Evolutionary conservation across 2,797 vertebrate genomes (phyloP).

Genomic region (Acridotheres tristis): DNA sequence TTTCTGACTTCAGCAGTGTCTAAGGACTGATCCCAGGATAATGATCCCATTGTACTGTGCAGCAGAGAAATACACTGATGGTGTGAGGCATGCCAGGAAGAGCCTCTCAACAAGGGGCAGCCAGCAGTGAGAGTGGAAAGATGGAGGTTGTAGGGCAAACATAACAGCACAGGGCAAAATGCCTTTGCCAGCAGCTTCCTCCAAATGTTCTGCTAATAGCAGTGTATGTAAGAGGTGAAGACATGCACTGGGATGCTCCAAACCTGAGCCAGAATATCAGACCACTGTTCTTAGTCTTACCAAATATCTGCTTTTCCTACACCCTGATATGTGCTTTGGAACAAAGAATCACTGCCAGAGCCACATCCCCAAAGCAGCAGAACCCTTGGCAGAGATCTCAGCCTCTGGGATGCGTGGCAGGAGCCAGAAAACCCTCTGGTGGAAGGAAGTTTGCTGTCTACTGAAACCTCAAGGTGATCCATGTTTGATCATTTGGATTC

Average conservation of each 20-base stretch:
- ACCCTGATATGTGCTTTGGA: neutral
- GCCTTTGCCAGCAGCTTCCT: neutral
- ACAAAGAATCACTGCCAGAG: neutral
- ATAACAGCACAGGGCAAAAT: neutral
- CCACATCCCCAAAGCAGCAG: neutral
- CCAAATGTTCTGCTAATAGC: neutral
- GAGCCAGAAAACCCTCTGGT: neutral
- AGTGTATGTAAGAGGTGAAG: neutral
- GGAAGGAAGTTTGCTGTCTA: neutral
- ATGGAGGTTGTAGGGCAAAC: neutral
- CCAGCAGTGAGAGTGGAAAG: neutral
- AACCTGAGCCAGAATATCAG: neutral
- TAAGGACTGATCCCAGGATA: neutral
- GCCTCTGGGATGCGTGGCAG: neutral
- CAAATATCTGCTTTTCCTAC: neutral
- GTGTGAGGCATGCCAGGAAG: neutral
- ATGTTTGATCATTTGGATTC: neutral
- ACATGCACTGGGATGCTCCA: neutral
- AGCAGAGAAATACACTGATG: neutral
- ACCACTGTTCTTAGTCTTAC: neutral
- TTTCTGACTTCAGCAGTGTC: neutral
- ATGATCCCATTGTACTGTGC: neutral
- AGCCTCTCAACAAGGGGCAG: neutral
- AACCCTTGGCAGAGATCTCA: neutral
- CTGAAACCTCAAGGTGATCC: neutral